phyloP scores from a whole-genome alignment of 1,140 invertebrate genomes.

The Brachionus rotundiformis region DNA sequence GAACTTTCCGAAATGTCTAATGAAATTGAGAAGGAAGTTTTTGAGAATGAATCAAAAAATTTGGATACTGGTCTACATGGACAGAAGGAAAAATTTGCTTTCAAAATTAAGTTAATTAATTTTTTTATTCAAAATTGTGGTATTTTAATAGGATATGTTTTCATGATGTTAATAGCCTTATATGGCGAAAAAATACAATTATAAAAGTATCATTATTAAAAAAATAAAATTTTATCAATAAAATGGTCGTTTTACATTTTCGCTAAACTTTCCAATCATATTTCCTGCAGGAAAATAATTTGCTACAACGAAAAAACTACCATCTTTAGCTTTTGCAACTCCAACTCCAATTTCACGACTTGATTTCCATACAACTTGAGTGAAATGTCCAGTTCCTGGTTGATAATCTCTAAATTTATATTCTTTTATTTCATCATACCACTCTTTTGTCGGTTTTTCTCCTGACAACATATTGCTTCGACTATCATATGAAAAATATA shows the following conservation, averaged over 20 bases:
- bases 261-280: conserved; percentile 73
- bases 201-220: conserved; percentile 2
- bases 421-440: conserved; percentile 78
- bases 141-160: background rate
- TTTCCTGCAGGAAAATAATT: conserved; percentile 79
- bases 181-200: conserved; percentile 22
- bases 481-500: conserved; percentile 14
- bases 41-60: background rate
- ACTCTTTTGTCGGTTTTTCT: conserved; percentile 79
- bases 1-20: conserved; percentile 6
- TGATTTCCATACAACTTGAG: conserved; percentile 82
- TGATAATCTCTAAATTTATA: conserved; percentile 76
- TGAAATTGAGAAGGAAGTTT: conserved; percentile 41
- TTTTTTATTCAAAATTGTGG: conserved; percentile 46
- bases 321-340: conserved; percentile 74
- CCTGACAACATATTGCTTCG: conserved; percentile 64
- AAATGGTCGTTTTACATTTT: conserved; percentile 70
- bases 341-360: conserved; percentile 79
- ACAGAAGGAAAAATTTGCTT: background rate
- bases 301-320: conserved; percentile 71
- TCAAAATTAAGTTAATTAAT: conserved; percentile 14
- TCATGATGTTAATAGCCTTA: conserved; percentile 15
- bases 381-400: conserved; percentile 80
- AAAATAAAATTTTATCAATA: background rate
- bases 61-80: background rate